A percentile compares a stretch with the other conserved stretches of the same genome.
phyloP scores from a whole-genome alignment of 64 coral and sea anemone genomes.

The Montipora capricornis region DNA sequence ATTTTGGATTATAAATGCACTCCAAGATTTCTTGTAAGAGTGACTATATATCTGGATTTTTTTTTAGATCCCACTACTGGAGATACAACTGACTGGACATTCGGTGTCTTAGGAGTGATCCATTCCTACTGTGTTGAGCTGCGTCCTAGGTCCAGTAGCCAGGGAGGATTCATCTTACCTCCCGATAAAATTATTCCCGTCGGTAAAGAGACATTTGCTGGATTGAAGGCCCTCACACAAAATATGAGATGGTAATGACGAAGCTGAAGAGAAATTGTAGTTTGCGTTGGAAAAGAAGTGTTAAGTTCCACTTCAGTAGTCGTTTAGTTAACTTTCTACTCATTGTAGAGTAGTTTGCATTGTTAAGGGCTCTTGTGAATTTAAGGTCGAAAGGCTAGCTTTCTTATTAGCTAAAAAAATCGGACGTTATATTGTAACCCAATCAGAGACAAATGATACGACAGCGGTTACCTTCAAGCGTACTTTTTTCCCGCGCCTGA shows the following conservation, averaged over 20 bases:
- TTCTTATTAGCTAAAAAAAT: no score
- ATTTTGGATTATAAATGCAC: no score
- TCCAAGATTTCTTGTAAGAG: no score
- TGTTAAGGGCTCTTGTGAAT: no score
- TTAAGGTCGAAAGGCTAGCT: no score
- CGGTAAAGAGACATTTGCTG: constrained; percentile 90
- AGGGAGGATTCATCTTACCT: constrained; percentile 78
- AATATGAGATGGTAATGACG: constrained; percentile 56
- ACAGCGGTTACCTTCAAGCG: no score
- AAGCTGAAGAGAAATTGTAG: not conserved
- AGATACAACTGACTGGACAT: constrained; percentile 97
- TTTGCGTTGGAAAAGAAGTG: not conserved
- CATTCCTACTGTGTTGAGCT: constrained; percentile 98
- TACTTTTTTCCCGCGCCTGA: no score
- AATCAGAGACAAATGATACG: no score
- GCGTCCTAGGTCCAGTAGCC: constrained; percentile 37
- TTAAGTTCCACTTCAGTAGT: not conserved
- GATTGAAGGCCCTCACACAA: constrained; percentile 83
- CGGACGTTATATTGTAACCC: no score
- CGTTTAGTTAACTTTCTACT: not conserved
- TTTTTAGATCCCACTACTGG: constrained; percentile 92
- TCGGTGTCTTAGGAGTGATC: constrained; percentile 74
- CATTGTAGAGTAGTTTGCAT: no score
- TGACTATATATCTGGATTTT: not conserved
- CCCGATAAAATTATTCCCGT: constrained; percentile 76